phyloP scores from a whole-genome alignment of 1,140 invertebrate genomes.

The Diplogasteroides magnus region DNA sequence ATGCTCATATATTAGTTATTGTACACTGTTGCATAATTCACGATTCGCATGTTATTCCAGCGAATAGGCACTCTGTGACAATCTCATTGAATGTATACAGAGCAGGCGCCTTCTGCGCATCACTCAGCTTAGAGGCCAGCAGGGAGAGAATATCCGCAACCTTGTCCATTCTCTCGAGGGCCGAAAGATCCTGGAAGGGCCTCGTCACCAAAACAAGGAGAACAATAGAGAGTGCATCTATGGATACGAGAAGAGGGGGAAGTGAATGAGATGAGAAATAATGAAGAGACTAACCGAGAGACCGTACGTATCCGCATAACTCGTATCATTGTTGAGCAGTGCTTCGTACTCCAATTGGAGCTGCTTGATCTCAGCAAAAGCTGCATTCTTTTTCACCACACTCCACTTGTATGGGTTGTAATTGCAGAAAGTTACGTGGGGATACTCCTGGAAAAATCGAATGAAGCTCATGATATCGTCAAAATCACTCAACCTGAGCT shows the following conservation, averaged over 20 bases:
- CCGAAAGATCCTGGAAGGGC: background rate
- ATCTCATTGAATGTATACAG: slow-evolving; percentile 16
- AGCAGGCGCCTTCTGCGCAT: slow-evolving; percentile 1
- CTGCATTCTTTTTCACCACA: slow-evolving; percentile 9
- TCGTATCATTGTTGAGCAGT: background rate
- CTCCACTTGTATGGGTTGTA: slow-evolving; percentile 19
- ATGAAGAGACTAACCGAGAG: slow-evolving; percentile 14
- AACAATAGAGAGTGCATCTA: too few species aligned
- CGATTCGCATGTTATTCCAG: slow-evolving; percentile 1
- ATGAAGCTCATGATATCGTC: too few species aligned
- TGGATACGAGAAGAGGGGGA: too few species aligned
- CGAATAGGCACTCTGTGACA: slow-evolving; percentile 17
- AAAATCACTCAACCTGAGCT: too few species aligned
- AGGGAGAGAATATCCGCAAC: slow-evolving; percentile 4
- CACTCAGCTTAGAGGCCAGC: slow-evolving; percentile 7
- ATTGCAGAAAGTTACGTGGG: slow-evolving; percentile 23
- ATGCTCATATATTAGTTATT: background rate
- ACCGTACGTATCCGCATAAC: slow-evolving; percentile 9
- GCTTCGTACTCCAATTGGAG: slow-evolving; percentile 5
- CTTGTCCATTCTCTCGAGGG: background rate
- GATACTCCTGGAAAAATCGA: slow-evolving; percentile 10
- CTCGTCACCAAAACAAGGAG: too few species aligned
- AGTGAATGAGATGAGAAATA: too few species aligned
- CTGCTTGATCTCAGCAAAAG: slow-evolving; percentile 7
- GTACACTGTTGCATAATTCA: background rate